Conservation (phyloP, 2,113 vertebrate genomes). For the Phalacrocorax pelagicus region DNA sequence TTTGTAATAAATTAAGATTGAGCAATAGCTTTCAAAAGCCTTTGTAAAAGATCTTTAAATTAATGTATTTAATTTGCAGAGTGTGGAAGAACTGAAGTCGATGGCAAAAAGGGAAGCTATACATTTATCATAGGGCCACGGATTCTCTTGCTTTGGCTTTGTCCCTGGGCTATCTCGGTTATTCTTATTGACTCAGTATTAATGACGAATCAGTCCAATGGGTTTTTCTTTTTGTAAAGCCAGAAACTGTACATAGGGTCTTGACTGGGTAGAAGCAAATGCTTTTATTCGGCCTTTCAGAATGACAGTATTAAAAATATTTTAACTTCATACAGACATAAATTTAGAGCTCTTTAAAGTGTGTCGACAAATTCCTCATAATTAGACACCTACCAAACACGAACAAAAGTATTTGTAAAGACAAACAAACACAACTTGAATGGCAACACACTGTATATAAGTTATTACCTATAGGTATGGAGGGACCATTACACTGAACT, state of each 20-base stretch:
- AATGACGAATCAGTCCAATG: neutral
- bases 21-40: neutral
- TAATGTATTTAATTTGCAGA: neutral
- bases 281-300: neutral
- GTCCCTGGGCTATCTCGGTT: neutral
- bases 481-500: neutral
- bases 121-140: neutral
- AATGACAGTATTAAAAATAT: neutral
- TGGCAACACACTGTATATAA: neutral
- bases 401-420: neutral
- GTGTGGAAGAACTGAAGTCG: neutral
- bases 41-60: neutral
- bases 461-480: neutral
- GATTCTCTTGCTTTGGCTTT: neutral
- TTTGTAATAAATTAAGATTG: neutral
- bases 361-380: neutral
- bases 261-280: neutral
- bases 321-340: neutral
- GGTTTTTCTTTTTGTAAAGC: neutral
- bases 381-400: neutral
- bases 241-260: neutral
- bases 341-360: neutral
- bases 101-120: neutral
- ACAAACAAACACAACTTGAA: neutral
- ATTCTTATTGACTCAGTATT: neutral